Evolutionary conservation across 2,888 invertebrate species (phyloP).

Genomic region (Idaea biselata): DNA sequence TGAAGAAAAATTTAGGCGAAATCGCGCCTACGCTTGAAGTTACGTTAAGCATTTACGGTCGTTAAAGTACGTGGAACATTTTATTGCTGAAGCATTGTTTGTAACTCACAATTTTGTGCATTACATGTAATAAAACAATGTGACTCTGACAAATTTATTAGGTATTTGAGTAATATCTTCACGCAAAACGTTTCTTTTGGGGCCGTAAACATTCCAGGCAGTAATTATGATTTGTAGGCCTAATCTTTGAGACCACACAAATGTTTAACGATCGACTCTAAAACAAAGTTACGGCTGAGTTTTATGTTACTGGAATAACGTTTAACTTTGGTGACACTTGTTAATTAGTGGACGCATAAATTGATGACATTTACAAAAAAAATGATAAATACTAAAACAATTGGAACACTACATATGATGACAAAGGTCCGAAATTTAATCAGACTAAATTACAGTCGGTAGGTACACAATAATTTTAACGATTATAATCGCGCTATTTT

Average conservation of each 20-base stretch:
- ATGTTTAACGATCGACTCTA: constrained; percentile 3
- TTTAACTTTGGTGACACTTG: background rate
- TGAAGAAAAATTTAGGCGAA: constrained; percentile 13
- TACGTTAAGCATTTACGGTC: constrained; percentile 26
- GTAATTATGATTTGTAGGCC: constrained; percentile 29
- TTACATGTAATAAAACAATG: constrained; percentile 50
- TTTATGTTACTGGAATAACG: background rate
- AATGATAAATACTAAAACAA: background rate
- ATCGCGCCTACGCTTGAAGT: constrained; percentile 10
- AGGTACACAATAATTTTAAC: too few relatives aligned
- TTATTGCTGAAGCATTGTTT: constrained; percentile 30
- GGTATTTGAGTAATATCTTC: constrained; percentile 35
- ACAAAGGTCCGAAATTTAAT: too few relatives aligned
- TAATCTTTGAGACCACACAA: constrained; percentile 21
- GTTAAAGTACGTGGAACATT: constrained; percentile 37
- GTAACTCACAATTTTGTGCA: constrained; percentile 41
- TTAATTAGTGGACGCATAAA: background rate
- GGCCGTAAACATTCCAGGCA: constrained; percentile 24
- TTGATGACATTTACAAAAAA: background rate
- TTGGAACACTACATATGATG: background rate
- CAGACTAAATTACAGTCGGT: too few relatives aligned
- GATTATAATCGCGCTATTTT: too few relatives aligned
- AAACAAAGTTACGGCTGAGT: background rate
- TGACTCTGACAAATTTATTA: constrained; percentile 46
- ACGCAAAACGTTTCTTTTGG: constrained; percentile 37